These are phyloP conservation scores for Drosophila multiciliata DNA, from an alignment of 2,888 invertebrate species.

Conservation along the genomic window DNA sequence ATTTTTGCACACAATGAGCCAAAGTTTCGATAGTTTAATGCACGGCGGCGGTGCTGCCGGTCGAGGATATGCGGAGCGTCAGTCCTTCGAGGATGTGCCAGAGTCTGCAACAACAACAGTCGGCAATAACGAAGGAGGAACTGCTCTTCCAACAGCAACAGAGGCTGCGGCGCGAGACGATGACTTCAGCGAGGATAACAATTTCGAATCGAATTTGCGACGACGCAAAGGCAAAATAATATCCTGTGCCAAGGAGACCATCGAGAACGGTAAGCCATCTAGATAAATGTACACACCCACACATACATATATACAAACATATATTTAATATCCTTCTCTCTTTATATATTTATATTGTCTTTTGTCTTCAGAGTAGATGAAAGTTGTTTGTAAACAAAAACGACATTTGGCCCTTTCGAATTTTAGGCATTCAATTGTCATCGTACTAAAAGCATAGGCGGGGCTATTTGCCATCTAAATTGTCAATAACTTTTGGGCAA, in stretches of 20 bases:
- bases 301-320: not conserved
- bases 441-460: not conserved
- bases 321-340: not conserved
- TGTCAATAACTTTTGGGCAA: constrained; percentile 5
- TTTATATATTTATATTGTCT: not conserved
- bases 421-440: constrained; percentile 21
- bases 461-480: not conserved
- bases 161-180: constrained; percentile 68
- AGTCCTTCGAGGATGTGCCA: constrained; percentile 83
- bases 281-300: not conserved
- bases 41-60: constrained; percentile 60
- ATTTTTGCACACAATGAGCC: constrained; percentile 78
- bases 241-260: constrained; percentile 85
- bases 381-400: constrained; percentile 24
- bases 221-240: constrained; percentile 85
- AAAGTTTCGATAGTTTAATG: constrained; percentile 83
- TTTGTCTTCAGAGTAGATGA: constrained; percentile 3
- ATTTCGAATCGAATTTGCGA: constrained; percentile 85
- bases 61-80: constrained; percentile 75
- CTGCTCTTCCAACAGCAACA: constrained; percentile 55
- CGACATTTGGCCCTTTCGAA: constrained; percentile 17
- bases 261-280: constrained; percentile 84
- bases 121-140: constrained; percentile 46
- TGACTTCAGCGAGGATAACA: constrained; percentile 83
- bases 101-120: constrained; percentile 75